Base-by-base conservation (phyloP, 2,113 vertebrate species). In the Phoxinus phoxinus region DNA sequence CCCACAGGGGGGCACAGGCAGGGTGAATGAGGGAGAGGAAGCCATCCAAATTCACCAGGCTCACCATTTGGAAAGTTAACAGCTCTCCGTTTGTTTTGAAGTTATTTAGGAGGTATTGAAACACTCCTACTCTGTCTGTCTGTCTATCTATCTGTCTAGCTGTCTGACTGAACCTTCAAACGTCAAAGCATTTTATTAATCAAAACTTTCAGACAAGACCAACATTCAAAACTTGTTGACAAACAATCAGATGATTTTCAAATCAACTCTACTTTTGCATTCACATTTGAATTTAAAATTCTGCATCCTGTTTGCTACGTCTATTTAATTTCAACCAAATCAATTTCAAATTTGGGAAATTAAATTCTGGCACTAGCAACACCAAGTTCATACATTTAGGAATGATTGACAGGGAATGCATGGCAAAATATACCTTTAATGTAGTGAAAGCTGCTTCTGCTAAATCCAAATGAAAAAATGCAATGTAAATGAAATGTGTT, bases 71-170 rank as follows among this genome's bases (percentile, higher is more conserved):
- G 74, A 53, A 30, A 48, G 30, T 25, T 8, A 76, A 32, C 35
- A 25, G 46, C 25, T 51, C 65, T 78, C 53, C 12, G 35, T 85
- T 76, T 85, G 72, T 75, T 77, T 37, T 84, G 32, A 17, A 58
- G 35, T 79, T 74, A 78, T 83, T 86, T 75, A 84, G 78, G 81
- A 41, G 79, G 58, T 71, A 72, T 63, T 86, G 84, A 87, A 86
- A 87, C 61, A 79, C 7, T 69, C 0, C 6, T 19, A 7, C 63
- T 30, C 63, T 11, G 2, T 63, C 59, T 65, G 3, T 65, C 61
- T 4, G 2, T 25, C 61, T 27, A 3, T 67, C 27, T 15, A 0
- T 15, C 11, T 67, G 3, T 71, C 3, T 13, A 13, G 17, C 25
- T 35, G 6, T 17, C n/a, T 30, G 13, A 15, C 6, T 27, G n/a